Evolutionary conservation across 2,113 vertebrate species (phyloP).

Genomic region (Pyxicephalus adspersus): DNA sequence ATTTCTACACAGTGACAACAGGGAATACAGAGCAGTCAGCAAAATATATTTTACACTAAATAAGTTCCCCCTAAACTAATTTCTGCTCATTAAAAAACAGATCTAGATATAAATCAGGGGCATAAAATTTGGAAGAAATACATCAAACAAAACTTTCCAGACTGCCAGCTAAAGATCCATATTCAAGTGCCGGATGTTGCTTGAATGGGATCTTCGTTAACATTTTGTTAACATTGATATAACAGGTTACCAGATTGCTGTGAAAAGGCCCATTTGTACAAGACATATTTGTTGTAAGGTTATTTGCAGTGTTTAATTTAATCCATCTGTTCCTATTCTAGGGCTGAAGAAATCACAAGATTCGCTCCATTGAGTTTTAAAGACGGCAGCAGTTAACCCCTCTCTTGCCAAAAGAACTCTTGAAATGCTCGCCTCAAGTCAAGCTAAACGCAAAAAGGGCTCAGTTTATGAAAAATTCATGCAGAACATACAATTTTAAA

Average conservation of each 20-base stretch:
- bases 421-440: conserved; percentile 33
- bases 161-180: not conserved
- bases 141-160: not conserved
- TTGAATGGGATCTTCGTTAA: not conserved
- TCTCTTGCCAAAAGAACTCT: conserved; percentile 7
- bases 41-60: not conserved
- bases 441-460: conserved; percentile 29
- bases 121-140: not conserved
- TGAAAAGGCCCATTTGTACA: conserved; percentile 45
- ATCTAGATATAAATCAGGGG: not conserved
- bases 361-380: conserved; percentile 41
- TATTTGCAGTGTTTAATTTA: conserved; percentile 48
- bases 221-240: conserved; percentile 26
- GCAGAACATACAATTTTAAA: conserved; percentile 48
- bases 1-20: too few species aligned
- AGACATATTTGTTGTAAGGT: conserved; percentile 53
- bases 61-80: not conserved
- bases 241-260: conserved; percentile 19
- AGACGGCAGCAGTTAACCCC: conserved; percentile 37
- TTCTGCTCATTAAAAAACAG: not conserved
- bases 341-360: conserved; percentile 34
- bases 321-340: conserved; percentile 49
- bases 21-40: too few species aligned
- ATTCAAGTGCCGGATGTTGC: not conserved
- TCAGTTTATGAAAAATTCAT: conserved; percentile 50